Evolutionary conservation across 2,888 invertebrate genomes (phyloP), one percentile per base, ranked within the genome.

Genomic region (Clanis bilineata): DNA sequence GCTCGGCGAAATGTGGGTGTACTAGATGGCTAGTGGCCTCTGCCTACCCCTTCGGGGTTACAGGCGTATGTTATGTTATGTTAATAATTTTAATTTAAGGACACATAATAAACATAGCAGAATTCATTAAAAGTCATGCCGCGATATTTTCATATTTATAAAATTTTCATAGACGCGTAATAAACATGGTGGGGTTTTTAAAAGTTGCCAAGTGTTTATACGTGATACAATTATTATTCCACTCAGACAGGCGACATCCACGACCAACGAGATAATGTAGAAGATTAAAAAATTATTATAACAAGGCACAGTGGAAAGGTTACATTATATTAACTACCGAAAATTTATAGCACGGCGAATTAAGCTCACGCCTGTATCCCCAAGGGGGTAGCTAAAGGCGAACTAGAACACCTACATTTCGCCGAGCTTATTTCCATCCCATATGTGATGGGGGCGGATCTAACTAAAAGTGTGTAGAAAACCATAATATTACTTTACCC

Each of bases 211-310:
- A 59, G 55, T 59, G 59, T 59, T 59, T 59, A 44, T 59, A 59
- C 59, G 59, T 55, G 55, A 59, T 55, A 59, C 59, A 59, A 59
- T 59, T 55, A 59, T 39, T 44, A 54, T 56, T 56, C 56, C 56
- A 56, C 38, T 51, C 54, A 55, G 59, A 59, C 54, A 23, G 23
- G 38, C 32, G 38, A 32, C 36, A 44, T 22, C 41, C 43, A 32
- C 22, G 55, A 36, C 7, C 6, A 59, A 55, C 43, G 55, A 55
- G 55, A 59, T 55, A 59, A 58, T 39, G 54, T 59, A 36, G 55
- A 41, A 59, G 59, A 59, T 59, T 59, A 59, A 59, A 59, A 55
- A 59, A 44, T 36, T 39, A 59, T 54, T 44, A 55, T 32, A 59
- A 41, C 7, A 28, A 21, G 55, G n/a, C 55, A 15, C 22, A 9